A percentile compares a stretch with the other conserved stretches of the same genome.
These are phyloP conservation scores for Oostethus manadensis DNA, from an alignment of 2,113 vertebrate genomes.

Conservation along the genomic window DNA sequence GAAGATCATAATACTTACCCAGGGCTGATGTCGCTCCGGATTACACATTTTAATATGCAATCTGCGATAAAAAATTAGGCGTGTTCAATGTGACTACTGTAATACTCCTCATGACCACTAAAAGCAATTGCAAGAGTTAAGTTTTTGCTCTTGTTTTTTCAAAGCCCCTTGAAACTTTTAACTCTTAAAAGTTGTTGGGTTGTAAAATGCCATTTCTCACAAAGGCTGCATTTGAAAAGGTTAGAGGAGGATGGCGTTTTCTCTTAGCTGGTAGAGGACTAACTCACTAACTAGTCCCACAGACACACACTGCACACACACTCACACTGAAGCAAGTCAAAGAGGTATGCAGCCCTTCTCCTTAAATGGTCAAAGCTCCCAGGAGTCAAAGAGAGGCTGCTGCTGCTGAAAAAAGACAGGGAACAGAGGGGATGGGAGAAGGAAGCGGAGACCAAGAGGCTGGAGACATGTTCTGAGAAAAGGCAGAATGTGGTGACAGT, in stretches of 20 bases:
- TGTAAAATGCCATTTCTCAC: constrained; percentile 17
- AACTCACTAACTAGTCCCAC: constrained; percentile 5
- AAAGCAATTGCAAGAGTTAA: background rate
- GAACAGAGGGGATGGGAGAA: constrained; percentile 66
- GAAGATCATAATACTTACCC: background rate
- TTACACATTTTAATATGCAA: background rate
- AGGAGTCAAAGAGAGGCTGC: constrained; percentile 92
- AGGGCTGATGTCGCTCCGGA: background rate
- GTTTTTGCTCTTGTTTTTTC: too few relatives aligned
- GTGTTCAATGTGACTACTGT: constrained; percentile 19
- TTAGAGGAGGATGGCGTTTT: constrained; percentile 31
- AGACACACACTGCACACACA: constrained; percentile 30
- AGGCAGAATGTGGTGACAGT: constrained; percentile 63
- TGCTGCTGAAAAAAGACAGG: constrained; percentile 74
- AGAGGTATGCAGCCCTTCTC: constrained; percentile 91
- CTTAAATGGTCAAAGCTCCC: constrained; percentile 99
- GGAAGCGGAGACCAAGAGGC: constrained; percentile 65
- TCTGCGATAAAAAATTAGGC: background rate
- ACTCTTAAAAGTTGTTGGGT: constrained; percentile 1
- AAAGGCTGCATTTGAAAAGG: constrained; percentile 17
- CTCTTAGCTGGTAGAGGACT: constrained; percentile 27
- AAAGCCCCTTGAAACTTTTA: too few relatives aligned
- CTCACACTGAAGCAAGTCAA: constrained; percentile 68
- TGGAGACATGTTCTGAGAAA: constrained; percentile 82
- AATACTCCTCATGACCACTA: background rate